phyloP scores from a whole-genome alignment of 92 coral and sea anemone species.

The Scolanthus callimorphus region DNA sequence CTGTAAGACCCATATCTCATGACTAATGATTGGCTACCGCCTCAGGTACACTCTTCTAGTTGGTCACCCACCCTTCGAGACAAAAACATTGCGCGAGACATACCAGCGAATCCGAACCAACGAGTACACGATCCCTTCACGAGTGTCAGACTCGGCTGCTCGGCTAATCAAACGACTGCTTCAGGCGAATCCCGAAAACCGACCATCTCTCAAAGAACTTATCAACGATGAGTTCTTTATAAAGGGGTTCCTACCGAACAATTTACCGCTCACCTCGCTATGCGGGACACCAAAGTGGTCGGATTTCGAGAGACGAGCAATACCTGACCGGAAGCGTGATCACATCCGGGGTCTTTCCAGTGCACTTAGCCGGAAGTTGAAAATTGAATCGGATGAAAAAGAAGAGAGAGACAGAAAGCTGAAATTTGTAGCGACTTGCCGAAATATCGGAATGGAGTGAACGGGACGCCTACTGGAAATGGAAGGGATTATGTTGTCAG shows the following conservation, averaged over 20 bases:
- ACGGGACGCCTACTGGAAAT: constrained; percentile 6
- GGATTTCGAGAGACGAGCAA: constrained; percentile 54
- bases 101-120: constrained; percentile 85
- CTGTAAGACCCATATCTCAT: background rate
- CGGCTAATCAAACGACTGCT: constrained; percentile 77
- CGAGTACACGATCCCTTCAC: constrained; percentile 82
- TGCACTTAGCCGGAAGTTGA: constrained; percentile 70
- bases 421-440: constrained; percentile 9
- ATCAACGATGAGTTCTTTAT: constrained; percentile 90
- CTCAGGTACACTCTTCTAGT: constrained; percentile 92
- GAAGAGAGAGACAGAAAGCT: constrained; percentile 36
- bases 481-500: too few species aligned
- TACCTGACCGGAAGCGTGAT: constrained; percentile 43
- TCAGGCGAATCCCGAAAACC: constrained; percentile 73
- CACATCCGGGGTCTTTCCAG: constrained; percentile 49
- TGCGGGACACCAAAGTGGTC: constrained; percentile 83
- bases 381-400: constrained; percentile 53
- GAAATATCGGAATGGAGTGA: background rate
- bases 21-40: too few species aligned
- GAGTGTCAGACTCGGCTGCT: constrained; percentile 84
- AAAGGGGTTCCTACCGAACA: constrained; percentile 78
- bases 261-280: constrained; percentile 74
- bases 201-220: constrained; percentile 71
- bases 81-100: constrained; percentile 87
- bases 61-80: constrained; percentile 98